Conservation (phyloP, 2,113 vertebrate genomes). For the Grammomys surdaster region DNA sequence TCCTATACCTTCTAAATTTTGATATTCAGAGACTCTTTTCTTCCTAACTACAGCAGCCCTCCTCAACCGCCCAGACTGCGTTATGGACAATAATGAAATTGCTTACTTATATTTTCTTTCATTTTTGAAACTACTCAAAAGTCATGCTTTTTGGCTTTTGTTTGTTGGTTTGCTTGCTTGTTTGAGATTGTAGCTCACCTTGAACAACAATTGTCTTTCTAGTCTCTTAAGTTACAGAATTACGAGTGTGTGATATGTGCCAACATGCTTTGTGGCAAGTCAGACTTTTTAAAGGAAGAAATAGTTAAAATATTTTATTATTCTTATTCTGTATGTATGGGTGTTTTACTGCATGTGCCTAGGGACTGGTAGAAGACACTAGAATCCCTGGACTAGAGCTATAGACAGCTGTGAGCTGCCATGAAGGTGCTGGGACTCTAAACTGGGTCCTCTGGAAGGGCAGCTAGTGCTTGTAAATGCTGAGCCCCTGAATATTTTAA, state of each 20-base stretch:
- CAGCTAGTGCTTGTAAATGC: not conserved
- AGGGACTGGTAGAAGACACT: not conserved
- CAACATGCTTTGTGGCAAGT: not conserved
- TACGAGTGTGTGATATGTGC: not conserved
- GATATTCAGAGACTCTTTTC: not conserved
- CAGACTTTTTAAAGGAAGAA: constrained; percentile 45
- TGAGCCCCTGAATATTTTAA: not conserved
- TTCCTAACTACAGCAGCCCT: not conserved
- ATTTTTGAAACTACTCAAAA: constrained; percentile 26
- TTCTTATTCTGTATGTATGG: not conserved
- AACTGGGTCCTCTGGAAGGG: not conserved
- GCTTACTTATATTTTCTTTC: constrained; percentile 16
- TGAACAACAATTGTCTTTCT: not conserved
- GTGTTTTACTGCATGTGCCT: not conserved
- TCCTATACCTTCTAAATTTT: not conserved
- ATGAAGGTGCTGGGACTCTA: not conserved
- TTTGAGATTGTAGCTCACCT: not conserved
- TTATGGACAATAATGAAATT: not conserved
- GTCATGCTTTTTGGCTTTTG: not conserved
- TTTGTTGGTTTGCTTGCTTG: not conserved
- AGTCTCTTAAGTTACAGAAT: not conserved
- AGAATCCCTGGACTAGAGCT: not conserved
- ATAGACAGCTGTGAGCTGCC: not conserved
- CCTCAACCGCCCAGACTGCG: not conserved
- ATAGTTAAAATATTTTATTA: not conserved